Conservation (phyloP, 2,888 invertebrate species). For the Lycophotia porphyrea region DNA sequence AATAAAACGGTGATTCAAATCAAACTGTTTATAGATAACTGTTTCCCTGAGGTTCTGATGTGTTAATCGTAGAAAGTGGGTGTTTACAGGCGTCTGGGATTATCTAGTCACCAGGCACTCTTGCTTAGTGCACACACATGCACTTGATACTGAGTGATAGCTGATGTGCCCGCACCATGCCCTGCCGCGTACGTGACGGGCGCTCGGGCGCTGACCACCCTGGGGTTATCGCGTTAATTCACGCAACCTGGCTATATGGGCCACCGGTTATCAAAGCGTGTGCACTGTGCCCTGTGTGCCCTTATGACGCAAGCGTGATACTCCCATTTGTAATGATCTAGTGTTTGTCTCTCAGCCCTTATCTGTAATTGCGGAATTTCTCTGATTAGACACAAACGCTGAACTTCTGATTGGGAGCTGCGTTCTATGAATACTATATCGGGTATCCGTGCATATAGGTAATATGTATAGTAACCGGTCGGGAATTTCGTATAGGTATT, state of each 20-base stretch:
- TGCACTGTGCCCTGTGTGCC: conserved; percentile 10
- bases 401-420: not conserved
- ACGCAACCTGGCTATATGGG: conserved; percentile 45
- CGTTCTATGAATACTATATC: not conserved
- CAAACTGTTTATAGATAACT: not conserved
- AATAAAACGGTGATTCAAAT: conserved; percentile 9
- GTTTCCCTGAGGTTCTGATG: not conserved
- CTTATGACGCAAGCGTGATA: conserved; percentile 49
- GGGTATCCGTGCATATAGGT: too few species aligned
- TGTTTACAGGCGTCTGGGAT: not conserved
- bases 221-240: conserved; percentile 52
- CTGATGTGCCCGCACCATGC: not conserved
- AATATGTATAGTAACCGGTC: not conserved
- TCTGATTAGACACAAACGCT: conserved; percentile 13
- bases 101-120: not conserved
- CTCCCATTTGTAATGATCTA: conserved; percentile 10
- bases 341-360: conserved; percentile 2
- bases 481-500: not conserved
- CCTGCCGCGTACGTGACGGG: conserved; percentile 9
- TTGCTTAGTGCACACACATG: not conserved
- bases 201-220: conserved; percentile 10
- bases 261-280: conserved; percentile 37
- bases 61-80: not conserved
- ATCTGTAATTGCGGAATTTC: not conserved
- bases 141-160: not conserved